phyloP scores from a whole-genome alignment of 2,113 vertebrate species.

The Corythaixoides concolor region DNA sequence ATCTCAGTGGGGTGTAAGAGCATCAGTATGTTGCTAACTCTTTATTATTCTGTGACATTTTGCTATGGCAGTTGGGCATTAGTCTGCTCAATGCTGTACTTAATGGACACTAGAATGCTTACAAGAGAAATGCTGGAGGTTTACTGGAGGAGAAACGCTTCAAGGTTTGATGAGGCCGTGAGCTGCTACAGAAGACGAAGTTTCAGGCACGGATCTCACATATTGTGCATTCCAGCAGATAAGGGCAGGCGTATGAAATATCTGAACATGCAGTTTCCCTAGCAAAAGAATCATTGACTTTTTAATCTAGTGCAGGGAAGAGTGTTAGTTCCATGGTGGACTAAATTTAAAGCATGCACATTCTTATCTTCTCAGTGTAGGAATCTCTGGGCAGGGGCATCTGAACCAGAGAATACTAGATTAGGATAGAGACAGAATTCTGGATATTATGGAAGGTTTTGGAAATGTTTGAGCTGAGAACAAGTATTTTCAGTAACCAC shows the following conservation, averaged over 20 bases:
- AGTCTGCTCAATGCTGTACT: background rate
- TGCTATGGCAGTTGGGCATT: background rate
- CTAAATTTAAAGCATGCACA: background rate
- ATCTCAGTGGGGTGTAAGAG: background rate
- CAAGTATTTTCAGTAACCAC: background rate
- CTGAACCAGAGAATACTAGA: background rate
- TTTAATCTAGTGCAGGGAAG: background rate
- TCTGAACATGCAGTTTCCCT: background rate
- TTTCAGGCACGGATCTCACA: background rate
- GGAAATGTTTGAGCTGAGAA: background rate
- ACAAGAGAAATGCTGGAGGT: background rate
- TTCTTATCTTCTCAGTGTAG: background rate
- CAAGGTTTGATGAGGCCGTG: background rate
- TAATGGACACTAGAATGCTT: background rate
- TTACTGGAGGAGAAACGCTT: background rate
- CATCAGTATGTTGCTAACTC: background rate
- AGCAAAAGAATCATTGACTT: background rate
- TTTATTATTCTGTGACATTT: constrained; percentile 30
- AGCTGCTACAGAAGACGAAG: background rate
- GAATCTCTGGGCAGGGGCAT: background rate
- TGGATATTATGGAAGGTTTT: background rate
- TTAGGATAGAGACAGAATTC: background rate
- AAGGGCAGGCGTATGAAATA: background rate
- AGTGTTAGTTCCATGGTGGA: background rate
- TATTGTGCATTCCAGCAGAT: background rate